Base-by-base conservation (phyloP, 2,797 vertebrate genomes). In the Steatocranus sp. region DNA sequence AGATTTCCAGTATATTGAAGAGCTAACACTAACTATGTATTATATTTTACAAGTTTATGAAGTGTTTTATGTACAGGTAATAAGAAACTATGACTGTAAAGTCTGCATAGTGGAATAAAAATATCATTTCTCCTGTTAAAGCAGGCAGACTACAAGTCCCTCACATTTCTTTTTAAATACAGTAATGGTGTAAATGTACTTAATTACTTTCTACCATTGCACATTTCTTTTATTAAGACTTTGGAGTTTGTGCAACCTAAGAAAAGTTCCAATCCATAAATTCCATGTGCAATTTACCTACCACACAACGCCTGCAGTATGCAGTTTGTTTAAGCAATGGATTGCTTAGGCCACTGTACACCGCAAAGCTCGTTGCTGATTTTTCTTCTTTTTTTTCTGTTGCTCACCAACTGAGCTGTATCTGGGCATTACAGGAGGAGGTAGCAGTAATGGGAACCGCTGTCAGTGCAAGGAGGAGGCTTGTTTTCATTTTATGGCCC, bases 401-500 rank as follows among this genome's bases (percentile, higher is more conserved):
- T 80, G 80, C 79, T 87, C 74, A 81, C 83, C 83, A 88, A 25
- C 82, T 86, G 86, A 80, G 88, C 61, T 83, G 85, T 56, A 54
- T 83, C 77, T 78, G 53, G 70, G 78, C 83, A 81, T 90, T 83
- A 34, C 91, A 95, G 94, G 94, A 82, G 70, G 80, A 91, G 95
- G 93, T 94, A 91, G 96, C 93, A 83, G 93, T 95, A 87, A 97
- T 96, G 93, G 96, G 96, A 87, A 93, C 94, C 34, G 70, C 94
- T 92, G 93, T 97, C 89, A 87, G 96, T 91, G 96, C 96, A 83
- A 95, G 96, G 95, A 86, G 96, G 95, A 83, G 94, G 95, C 75
- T 93, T 97, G 88, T 96, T 96, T 84, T 94, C 94, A 70, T 92
- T 97, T 86, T 95, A 95, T 89, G 95, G 96, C 88, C 94, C 96